Evolutionary conservation across 1,140 invertebrate species (phyloP), one percentile per base, ranked within the genome.

Genomic region (Gerris buenoi): DNA sequence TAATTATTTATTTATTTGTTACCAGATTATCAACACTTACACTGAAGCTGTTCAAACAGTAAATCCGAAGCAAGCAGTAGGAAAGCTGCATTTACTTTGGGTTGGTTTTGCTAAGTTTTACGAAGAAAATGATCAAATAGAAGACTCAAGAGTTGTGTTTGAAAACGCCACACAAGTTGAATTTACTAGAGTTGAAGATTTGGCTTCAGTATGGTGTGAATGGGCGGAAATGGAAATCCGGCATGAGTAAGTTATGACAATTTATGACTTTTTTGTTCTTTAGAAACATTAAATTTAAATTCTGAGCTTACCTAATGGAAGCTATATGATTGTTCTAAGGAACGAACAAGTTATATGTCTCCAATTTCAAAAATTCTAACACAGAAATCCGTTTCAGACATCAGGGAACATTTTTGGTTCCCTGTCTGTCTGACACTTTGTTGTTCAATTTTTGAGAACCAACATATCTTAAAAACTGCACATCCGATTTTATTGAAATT

Each of bases 221-320:
- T 99, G 95, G 91, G 89, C 91, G 1, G 97, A 99, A 84, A 94
- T 99, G 92, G 96, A 99, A 83, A 87, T 99, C 25, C 82, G 91
- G 74, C 87, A 97, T 80, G 88, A 95, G 84, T 86, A 79, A 80
- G 79, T 76, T n/a, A n/a, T n/a, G n/a, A n/a, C n/a, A n/a, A n/a
- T n/a, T n/a, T n/a, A n/a, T n/a, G n/a, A n/a, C n/a, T n/a, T n/a
- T n/a, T n/a, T n/a, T n/a, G n/a, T n/a, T n/a, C n/a, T n/a, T n/a
- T n/a, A n/a, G n/a, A n/a, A n/a, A n/a, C n/a, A n/a, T n/a, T n/a
- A n/a, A n/a, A n/a, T n/a, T n/a, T n/a, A n/a, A n/a, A n/a, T n/a
- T n/a, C n/a, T n/a, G n/a, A n/a, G n/a, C n/a, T n/a, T n/a, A n/a
- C n/a, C n/a, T n/a, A n/a, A n/a, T n/a, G n/a, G n/a, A n/a, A n/a